Evolutionary conservation across 2,113 vertebrate species (phyloP), one percentile per base, ranked within the genome.

Genomic region (Bubo bubo): DNA sequence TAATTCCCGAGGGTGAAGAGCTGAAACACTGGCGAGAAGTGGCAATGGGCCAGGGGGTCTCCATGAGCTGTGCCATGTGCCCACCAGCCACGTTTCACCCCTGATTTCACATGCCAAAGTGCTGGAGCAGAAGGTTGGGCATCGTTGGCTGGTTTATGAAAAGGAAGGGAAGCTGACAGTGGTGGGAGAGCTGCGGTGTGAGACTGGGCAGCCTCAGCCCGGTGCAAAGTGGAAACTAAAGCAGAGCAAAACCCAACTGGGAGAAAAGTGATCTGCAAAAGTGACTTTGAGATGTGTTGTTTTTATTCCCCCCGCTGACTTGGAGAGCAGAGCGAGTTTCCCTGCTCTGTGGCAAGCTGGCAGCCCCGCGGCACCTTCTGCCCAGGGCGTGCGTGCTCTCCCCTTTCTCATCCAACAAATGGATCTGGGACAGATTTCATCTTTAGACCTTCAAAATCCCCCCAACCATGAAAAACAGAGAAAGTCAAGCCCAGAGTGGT

Each of bases 101-200:
- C 24, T 49, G 20, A 39, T 87, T 45, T 34, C 32, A 5, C 0
- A 1, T n/a, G 39, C 26, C 30, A 26, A 66, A 47, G 10, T 17
- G 52, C 47, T 30, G 50, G 73, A 45, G 79, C 21, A 52, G 47
- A 22, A 49, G 73, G 60, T 64, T 7, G 5, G 62, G 39, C 28
- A 50, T 85, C n/a, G 15, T 92, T 92, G 68, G 39, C 84, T 89
- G 96, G 34, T 17, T 97, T 90, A 68, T 41, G 59, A 75, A 80
- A 91, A 95, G 50, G 71, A 95, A 76, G 89, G 73, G 74, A 86
- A 89, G 58, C 71, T 35, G 18, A 79, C 28, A 19, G 26, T 60
- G 68, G 39, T 20, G 22, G 45, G 76, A 56, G 22, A 68, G 12
- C 30, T 28, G 50, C 2, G 3, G 43, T 0, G 6, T 21, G 53